phyloP scores from a whole-genome alignment of 2,888 invertebrate genomes.

The Nymphalis polychloros region DNA sequence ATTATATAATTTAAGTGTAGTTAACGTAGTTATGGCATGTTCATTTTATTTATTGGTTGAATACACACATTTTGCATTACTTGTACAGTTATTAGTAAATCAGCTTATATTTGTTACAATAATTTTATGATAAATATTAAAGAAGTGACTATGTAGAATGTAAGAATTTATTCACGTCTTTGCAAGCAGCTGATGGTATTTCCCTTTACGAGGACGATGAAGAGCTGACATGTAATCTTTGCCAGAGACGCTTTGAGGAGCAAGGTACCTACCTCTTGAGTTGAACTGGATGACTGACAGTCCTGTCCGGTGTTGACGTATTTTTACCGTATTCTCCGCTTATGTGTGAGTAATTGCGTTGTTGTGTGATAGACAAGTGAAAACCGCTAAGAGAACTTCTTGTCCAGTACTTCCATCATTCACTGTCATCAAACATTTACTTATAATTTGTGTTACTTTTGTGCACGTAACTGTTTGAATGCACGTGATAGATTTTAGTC shows the following conservation, averaged over 20 bases:
- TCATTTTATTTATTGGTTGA: constrained; percentile 37
- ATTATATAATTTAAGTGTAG: constrained; percentile 33
- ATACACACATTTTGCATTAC: constrained; percentile 39
- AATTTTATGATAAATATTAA: constrained; percentile 29
- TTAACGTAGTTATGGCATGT: constrained; percentile 39
- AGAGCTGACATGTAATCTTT: constrained; percentile 87
- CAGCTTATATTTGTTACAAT: constrained; percentile 34
- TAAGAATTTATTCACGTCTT: constrained; percentile 81
- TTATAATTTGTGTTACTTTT: constrained; percentile 43
- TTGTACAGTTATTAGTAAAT: constrained; percentile 20
- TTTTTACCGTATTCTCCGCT: constrained; percentile 69
- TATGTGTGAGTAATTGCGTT: constrained; percentile 82
- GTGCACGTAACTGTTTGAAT: constrained; percentile 47
- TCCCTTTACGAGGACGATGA: constrained; percentile 84
- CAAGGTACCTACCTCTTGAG: constrained; percentile 86
- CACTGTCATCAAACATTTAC: constrained; percentile 46
- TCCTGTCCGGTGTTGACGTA: constrained; percentile 70
- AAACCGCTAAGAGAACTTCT: constrained; percentile 43
- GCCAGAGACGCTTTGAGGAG: constrained; percentile 89
- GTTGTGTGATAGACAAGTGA: constrained; percentile 68
- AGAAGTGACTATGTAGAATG: constrained; percentile 46
- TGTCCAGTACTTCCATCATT: constrained; percentile 42
- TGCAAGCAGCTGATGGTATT: constrained; percentile 85
- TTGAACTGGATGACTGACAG: constrained; percentile 62
- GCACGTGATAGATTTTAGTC: constrained; percentile 48